Percentiles rank a stretch among this genome's conserved stretches.
phyloP scores from a whole-genome alignment of 2,113 vertebrate species.

The Aplodontia rufa region DNA sequence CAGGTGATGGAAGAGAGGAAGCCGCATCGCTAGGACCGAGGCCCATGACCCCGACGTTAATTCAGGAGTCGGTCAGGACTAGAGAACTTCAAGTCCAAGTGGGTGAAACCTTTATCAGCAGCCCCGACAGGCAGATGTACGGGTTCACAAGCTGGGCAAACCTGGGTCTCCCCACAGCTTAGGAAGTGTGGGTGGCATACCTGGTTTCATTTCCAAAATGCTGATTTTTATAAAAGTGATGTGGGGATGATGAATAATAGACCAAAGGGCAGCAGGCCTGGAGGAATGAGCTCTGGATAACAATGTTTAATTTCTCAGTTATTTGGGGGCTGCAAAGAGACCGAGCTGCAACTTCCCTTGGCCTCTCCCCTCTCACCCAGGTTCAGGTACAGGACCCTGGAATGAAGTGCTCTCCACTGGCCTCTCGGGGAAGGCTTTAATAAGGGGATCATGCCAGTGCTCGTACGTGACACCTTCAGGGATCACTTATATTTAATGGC shows the following conservation, averaged over 20 bases:
- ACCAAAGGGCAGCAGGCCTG: neutral
- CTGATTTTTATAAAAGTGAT: neutral
- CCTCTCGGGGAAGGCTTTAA: neutral
- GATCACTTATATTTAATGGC: neutral
- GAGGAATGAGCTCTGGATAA: neutral
- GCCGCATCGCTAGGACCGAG: neutral
- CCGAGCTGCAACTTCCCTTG: no score
- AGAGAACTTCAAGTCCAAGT: neutral
- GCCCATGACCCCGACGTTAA: neutral
- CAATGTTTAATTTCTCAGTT: neutral
- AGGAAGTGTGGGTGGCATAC: accelerated
- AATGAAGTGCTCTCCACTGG: neutral
- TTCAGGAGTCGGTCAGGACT: neutral
- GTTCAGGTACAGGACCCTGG: neutral
- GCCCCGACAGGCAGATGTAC: neutral
- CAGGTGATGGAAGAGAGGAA: neutral
- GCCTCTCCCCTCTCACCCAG: neutral
- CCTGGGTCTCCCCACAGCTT: neutral
- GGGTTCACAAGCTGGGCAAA: no score
- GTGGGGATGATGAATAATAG: neutral
- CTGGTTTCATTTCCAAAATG: neutral
- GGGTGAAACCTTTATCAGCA: neutral
- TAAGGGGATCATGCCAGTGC: neutral
- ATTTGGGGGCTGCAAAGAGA: neutral
- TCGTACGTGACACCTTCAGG: neutral